Base-by-base conservation (phyloP, 2,888 invertebrate genomes). In the Dicranocentrus wangi region DNA sequence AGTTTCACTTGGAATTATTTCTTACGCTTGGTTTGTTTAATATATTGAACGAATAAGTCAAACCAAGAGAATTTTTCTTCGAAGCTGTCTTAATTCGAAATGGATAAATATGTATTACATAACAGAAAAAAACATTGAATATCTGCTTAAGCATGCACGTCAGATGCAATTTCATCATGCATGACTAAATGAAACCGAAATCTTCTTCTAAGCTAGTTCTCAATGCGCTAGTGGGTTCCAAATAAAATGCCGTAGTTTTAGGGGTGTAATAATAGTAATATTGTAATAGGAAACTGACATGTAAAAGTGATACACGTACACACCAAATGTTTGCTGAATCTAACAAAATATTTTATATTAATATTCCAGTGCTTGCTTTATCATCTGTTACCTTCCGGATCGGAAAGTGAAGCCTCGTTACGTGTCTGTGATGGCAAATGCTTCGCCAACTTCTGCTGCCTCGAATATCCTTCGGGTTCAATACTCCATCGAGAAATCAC, bases 311-410 rank as follows among this genome's bases (percentile, higher is more conserved):
- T 3, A 21, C 47, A 71, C 10, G 61, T 19, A 8, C 28, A 43
- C 58, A 47, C 39, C 28, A 42, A 23, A 71, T 28, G 60, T 55
- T 17, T 28, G 8, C 2, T 17, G 32, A 60, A 60, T 10, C 10
- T 47, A n/a, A n/a, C 10, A 28, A 39, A 17, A 65, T 65, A 42
- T 51, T 71, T 71, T 79, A 19, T n/a, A 28, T 66, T 72, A 66
- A 77, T 72, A 65, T 83, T 85, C 66, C 89, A 95, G 95, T 88
- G 97, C 97, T 8, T 94, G 94, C 87, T 97, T 96, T 88, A 92
- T 97, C 27, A 90, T 96, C 83, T 97, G 96, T 87, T 93, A 94
- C 8, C 89, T 95, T 79, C 91, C 92, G 39, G 90, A 90, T 61
- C 85, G 82, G 60, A 80, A 83, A 82, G 72, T 70, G 21, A 89